These are phyloP conservation scores for Microctonus hyperodae DNA, from an alignment of 2,888 invertebrate species.

Conservation along the genomic window DNA sequence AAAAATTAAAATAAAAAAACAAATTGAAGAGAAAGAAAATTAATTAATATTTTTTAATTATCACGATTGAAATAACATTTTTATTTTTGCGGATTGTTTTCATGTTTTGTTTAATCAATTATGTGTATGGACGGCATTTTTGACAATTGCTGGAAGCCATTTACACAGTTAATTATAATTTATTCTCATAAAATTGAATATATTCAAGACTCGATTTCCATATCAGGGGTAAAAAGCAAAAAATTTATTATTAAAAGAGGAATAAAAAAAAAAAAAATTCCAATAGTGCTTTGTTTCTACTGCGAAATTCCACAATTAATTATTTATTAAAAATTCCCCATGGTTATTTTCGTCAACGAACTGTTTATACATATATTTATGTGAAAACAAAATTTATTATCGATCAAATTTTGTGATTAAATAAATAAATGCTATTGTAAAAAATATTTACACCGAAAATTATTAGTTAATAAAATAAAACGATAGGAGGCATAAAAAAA, in stretches of 20 bases:
- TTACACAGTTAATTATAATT: too few relatives aligned
- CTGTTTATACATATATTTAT: not conserved
- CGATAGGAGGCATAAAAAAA: too few relatives aligned
- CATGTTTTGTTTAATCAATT: not conserved
- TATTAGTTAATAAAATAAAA: not conserved
- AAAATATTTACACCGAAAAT: not conserved
- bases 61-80: not conserved
- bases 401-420: too few relatives aligned
- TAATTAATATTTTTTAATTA: not conserved
- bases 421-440: too few relatives aligned
- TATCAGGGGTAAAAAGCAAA: too few relatives aligned
- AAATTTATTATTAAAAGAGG: not conserved
- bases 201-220: not conserved
- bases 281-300: not conserved
- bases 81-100: too few relatives aligned
- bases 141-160: not conserved
- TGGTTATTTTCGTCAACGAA: slow-evolving; percentile 10
- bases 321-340: not conserved
- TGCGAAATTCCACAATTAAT: not conserved
- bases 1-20: not conserved
- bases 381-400: not conserved
- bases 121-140: slow-evolving; percentile 15
- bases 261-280: not conserved
- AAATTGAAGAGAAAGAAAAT: not conserved
- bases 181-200: too few relatives aligned